These are phyloP conservation scores for Addax nasomaculatus DNA, from an alignment of 2,113 vertebrate species.

Conservation along the genomic window DNA sequence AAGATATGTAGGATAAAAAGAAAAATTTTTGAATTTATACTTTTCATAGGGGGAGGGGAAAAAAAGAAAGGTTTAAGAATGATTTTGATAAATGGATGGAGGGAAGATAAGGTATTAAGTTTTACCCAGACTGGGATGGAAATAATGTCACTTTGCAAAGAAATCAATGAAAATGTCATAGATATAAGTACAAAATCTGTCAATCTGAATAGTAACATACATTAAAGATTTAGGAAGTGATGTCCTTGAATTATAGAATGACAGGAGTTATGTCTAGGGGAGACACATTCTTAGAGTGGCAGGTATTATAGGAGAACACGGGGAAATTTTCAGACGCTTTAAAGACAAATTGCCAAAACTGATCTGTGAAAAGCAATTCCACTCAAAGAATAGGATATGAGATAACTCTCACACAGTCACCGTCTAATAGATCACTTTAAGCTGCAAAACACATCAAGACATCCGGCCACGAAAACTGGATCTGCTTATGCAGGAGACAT, in stretches of 20 bases:
- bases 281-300: not conserved
- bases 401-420: not conserved
- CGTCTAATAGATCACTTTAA: not conserved
- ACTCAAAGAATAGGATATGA: not conserved
- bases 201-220: not conserved
- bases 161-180: constrained; percentile 43
- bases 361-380: not conserved
- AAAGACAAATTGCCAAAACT: constrained; percentile 40
- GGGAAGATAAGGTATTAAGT: not conserved
- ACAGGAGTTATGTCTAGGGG: not conserved
- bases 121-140: not conserved
- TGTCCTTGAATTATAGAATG: not conserved
- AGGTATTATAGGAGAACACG: not conserved
- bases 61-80: not conserved
- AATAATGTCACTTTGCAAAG: constrained; percentile 34
- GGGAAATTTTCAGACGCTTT: not conserved
- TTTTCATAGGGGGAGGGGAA: not conserved
- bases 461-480: not conserved
- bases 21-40: not conserved
- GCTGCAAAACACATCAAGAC: not conserved
- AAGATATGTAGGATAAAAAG: not conserved
- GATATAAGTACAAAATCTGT: constrained; percentile 19
- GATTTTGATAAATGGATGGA: not conserved
- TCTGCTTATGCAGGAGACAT: not conserved
- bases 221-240: constrained; percentile 19